phyloP scores from a whole-genome alignment of 2,888 invertebrate species.

The Eristalis intricaria region DNA sequence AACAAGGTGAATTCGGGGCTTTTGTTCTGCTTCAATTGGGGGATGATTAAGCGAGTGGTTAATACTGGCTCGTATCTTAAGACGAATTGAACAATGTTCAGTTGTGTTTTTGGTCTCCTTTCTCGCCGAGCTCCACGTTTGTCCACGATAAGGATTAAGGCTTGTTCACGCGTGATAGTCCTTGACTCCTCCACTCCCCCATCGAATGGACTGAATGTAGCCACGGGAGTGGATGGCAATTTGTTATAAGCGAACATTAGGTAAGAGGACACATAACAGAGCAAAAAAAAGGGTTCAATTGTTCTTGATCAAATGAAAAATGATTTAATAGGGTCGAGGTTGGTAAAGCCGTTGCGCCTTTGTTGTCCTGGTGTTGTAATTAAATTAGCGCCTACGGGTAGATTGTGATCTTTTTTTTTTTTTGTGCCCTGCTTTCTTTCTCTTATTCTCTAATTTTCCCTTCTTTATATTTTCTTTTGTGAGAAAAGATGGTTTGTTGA shows the following conservation, averaged over 20 bases:
- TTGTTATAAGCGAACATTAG: constrained; percentile 37
- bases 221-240: constrained; percentile 5
- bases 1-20: constrained; percentile 45
- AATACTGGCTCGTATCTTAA: constrained; percentile 41
- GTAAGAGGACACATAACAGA: not conserved
- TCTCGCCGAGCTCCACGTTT: constrained; percentile 23
- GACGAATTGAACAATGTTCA: constrained; percentile 45
- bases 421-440: not conserved
- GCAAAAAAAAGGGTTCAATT: constrained; percentile 45
- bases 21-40: constrained; percentile 17
- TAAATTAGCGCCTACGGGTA: constrained; percentile 64
- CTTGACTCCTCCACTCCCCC: constrained; percentile 10
- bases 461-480: not conserved
- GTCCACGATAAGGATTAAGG: constrained; percentile 63
- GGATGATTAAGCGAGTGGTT: constrained; percentile 15
- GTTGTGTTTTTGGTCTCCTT: constrained; percentile 56
- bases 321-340: constrained; percentile 34
- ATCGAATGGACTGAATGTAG: not conserved
- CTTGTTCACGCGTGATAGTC: constrained; percentile 51
- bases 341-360: constrained; percentile 16
- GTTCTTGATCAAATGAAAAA: constrained; percentile 59
- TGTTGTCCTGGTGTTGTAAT: constrained; percentile 59
- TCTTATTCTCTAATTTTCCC: not conserved
- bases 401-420: constrained; percentile 54
- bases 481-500: constrained; percentile 44